Conservation (phyloP, 2,888 invertebrate genomes). For the Chymomyza procnemis region DNA sequence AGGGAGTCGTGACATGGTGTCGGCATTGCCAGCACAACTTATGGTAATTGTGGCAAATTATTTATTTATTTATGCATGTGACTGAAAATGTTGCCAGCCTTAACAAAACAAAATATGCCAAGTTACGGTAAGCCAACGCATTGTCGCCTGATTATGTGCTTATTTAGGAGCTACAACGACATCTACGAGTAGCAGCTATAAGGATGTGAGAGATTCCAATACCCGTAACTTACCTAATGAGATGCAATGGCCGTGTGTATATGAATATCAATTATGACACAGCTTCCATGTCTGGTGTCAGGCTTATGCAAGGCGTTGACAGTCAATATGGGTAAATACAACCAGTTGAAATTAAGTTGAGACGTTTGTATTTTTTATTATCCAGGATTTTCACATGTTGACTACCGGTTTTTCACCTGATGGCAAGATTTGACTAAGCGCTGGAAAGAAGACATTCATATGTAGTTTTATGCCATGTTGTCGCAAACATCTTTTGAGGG, state of each 20-base stretch:
- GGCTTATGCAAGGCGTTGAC: background rate
- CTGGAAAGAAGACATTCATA: background rate
- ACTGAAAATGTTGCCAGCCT: background rate
- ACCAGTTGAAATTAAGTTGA: background rate
- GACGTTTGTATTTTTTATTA: background rate
- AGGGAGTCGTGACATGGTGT: slow-evolving; percentile 16
- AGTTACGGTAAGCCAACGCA: slow-evolving; percentile 11
- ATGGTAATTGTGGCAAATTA: slow-evolving; percentile 67
- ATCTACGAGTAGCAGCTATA: slow-evolving; percentile 40
- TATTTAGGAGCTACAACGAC: slow-evolving; percentile 51
- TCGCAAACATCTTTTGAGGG: background rate
- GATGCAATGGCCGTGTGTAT: slow-evolving; percentile 56
- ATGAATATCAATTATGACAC: slow-evolving; percentile 58
- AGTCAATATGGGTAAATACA: background rate
- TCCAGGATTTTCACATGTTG: background rate
- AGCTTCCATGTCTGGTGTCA: background rate
- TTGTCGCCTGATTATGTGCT: slow-evolving; percentile 73
- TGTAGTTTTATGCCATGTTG: background rate
- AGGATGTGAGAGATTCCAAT: slow-evolving; percentile 33
- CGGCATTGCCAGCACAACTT: slow-evolving; percentile 36
- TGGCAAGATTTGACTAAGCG: background rate
- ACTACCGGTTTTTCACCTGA: background rate
- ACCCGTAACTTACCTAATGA: slow-evolving; percentile 48
- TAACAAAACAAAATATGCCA: background rate
- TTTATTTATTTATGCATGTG: slow-evolving; percentile 64